Evolutionary conservation across 2,888 invertebrate genomes (phyloP).

Genomic region (Drosophila hamatofila): DNA sequence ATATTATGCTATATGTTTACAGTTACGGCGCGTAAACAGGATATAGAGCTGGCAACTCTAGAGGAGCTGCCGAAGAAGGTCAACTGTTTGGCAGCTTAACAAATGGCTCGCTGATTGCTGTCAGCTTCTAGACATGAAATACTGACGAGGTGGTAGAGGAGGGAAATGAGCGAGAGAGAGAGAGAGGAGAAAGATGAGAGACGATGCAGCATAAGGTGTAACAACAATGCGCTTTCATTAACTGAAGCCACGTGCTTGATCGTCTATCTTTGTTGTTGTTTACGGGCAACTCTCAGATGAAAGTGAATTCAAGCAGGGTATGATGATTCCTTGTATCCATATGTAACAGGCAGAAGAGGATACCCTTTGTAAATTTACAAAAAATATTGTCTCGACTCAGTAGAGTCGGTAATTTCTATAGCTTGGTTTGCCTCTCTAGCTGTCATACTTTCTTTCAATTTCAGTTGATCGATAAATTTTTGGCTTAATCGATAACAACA

Average conservation of each 20-base stretch:
- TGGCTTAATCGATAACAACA: background rate
- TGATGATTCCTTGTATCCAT: background rate
- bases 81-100: background rate
- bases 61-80: constrained; percentile 7
- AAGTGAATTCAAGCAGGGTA: background rate
- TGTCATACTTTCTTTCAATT: background rate
- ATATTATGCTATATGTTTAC: background rate
- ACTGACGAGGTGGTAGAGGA: background rate
- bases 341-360: background rate
- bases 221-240: constrained; percentile 34
- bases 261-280: background rate
- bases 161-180: background rate
- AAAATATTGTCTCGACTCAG: too few species aligned
- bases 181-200: background rate
- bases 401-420: too few species aligned
- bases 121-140: constrained; percentile 2
- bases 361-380: too few species aligned
- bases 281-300: background rate
- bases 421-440: too few species aligned
- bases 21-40: constrained; percentile 19
- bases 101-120: constrained; percentile 25
- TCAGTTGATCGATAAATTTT: background rate
- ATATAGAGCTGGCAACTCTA: background rate
- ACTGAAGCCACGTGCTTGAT: constrained; percentile 22
- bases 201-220: background rate